These are phyloP conservation scores for Chymomyza costata DNA, from an alignment of 1,140 invertebrate species.

Conservation along the genomic window DNA sequence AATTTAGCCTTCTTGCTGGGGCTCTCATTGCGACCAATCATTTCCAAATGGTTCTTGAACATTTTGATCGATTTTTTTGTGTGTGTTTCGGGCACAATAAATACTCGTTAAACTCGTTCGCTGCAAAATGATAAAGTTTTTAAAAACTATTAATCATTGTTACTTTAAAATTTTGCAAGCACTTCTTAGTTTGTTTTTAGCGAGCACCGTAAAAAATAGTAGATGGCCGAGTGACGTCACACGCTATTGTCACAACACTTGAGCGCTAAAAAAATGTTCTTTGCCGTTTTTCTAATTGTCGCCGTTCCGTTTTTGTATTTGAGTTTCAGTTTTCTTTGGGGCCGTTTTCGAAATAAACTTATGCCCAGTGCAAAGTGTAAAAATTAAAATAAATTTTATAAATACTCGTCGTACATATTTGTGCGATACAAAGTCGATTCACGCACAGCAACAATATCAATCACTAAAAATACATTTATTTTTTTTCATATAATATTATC, in stretches of 20 bases:
- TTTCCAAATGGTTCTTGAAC: conserved; percentile 92
- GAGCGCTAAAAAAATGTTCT: neutral
- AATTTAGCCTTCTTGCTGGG: conserved; percentile 93
- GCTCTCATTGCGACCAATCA: conserved; percentile 93
- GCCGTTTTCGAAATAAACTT: conserved; percentile 70
- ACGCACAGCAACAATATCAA: conserved; percentile 61
- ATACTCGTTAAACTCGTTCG: conserved; percentile 79
- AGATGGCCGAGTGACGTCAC: no score
- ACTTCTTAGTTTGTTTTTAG: no score
- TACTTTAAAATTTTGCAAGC: neutral
- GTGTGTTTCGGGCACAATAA: conserved; percentile 76
- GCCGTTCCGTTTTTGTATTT: neutral
- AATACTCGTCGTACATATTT: conserved; percentile 38
- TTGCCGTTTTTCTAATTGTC: neutral
- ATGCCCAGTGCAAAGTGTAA: conserved; percentile 55
- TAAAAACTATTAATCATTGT: conserved; percentile 17
- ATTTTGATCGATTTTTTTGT: conserved; percentile 82
- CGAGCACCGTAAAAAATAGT: no score
- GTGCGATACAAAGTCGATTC: no score
- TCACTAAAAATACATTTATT: conserved; percentile 68
- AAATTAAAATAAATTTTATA: conserved; percentile 31
- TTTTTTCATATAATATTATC: conserved; percentile 26
- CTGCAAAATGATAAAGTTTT: conserved; percentile 76
- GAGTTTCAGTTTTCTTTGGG: neutral
- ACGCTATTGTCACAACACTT: neutral